Evolutionary conservation across 64 coral and sea anemone genomes (phyloP), one percentile per base, ranked within the genome.

Genomic region (Montipora foliosa): DNA sequence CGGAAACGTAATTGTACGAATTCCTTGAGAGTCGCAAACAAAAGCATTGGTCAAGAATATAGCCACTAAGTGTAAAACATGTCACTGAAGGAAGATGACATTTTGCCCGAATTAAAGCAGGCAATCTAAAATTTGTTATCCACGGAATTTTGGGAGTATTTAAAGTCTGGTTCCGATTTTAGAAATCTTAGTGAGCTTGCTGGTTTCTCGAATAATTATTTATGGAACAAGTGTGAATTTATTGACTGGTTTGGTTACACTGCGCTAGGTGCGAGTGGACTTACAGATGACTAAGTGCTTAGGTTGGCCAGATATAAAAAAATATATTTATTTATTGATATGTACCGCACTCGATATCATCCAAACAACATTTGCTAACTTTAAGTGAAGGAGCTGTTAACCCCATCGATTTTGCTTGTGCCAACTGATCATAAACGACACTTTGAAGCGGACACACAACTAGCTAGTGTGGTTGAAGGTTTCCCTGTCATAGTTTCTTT

Each of bases 31-130:
- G n/a, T 57, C 67, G 19, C 20, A 70, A 69, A 68, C 77, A 16
- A 90, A 90, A 68, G 10, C 37, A 0, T 19, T 90, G 58, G 59
- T 90, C 1, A 79, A 71, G 67, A 60, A 90, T 8, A 47, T 90
- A 5, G 77, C 75, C 11, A 4, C 4, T 15, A 45, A 75, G 90
- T 45, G 14, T 83, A 79, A 1, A 92, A 83, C 21, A 20, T 47
- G 1, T 46, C 75, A 44, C 11, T 92, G 9, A 80, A 83, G 9
- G 79, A 92, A 21, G 69, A 77, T 16, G 81, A 86, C 51, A 55
- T 87, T 86, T 14, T 8, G 5, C 47, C 84, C 3, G 84, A 87
- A 47, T 8, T 55, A 7, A 55, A 55, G 6, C 3, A 4, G 16
- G 84, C 1, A 73, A 51, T 87, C 19, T 12, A 8, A 17, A 87